Evolutionary conservation across 30 jellyfish, hydroid and myxozoan species (phyloP).

Genomic region (Cassiopea xamachana): DNA sequence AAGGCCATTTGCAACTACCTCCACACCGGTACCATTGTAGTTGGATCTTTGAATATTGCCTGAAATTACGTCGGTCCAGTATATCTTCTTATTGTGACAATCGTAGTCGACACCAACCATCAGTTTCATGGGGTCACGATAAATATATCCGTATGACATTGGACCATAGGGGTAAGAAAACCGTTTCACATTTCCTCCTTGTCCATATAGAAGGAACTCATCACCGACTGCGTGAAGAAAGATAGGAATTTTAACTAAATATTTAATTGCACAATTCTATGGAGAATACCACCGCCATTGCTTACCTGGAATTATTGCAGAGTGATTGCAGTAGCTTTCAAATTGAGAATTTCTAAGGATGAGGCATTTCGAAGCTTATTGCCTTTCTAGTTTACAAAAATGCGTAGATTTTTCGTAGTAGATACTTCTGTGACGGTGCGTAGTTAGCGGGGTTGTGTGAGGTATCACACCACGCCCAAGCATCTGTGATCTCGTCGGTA

Average conservation of each 20-base stretch:
- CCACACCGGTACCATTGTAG: slow-evolving; percentile 67
- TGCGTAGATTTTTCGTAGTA: too few relatives aligned
- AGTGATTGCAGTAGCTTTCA: too few relatives aligned
- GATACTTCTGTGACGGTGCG: too few relatives aligned
- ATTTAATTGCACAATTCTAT: too few relatives aligned
- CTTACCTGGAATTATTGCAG: too few relatives aligned
- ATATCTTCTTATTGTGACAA: slow-evolving; percentile 62
- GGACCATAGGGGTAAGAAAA: slow-evolving; percentile 74
- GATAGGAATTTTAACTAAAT: background rate
- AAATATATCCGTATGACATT: slow-evolving; percentile 64
- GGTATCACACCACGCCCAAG: too few relatives aligned
- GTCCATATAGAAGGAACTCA: slow-evolving; percentile 75
- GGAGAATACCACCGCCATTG: too few relatives aligned
- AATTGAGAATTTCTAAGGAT: too few relatives aligned
- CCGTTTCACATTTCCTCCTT: slow-evolving; percentile 82
- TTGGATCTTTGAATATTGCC: slow-evolving; percentile 66
- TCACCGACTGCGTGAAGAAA: slow-evolving; percentile 60
- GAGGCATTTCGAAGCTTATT: too few relatives aligned
- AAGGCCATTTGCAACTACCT: slow-evolving; percentile 45
- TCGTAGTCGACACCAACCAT: slow-evolving; percentile 87
- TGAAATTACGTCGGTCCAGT: slow-evolving; percentile 74
- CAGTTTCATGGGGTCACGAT: slow-evolving; percentile 26
- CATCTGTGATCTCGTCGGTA: too few relatives aligned
- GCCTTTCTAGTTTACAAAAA: too few relatives aligned
- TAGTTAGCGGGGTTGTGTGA: too few relatives aligned